phyloP scores from a whole-genome alignment of 2,888 invertebrate genomes.

The Drepanosiphum platanoidis region DNA sequence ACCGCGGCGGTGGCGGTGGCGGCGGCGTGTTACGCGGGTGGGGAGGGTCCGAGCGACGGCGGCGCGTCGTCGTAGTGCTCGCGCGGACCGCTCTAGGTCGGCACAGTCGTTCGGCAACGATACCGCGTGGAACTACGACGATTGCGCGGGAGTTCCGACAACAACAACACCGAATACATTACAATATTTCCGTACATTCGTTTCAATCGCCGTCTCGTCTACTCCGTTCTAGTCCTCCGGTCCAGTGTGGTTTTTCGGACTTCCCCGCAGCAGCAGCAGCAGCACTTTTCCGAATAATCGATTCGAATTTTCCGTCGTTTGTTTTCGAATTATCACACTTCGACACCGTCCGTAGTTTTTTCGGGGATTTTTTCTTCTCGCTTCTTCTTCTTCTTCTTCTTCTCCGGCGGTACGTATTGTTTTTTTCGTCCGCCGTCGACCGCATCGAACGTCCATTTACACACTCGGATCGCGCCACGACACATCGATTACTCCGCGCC shows the following conservation, averaged over 20 bases:
- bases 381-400: too few relatives aligned
- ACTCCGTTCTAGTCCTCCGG: background rate
- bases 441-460: background rate
- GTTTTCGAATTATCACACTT: too few relatives aligned
- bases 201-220: too few relatives aligned
- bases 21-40: conserved; percentile 14
- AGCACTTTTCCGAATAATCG: too few relatives aligned
- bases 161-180: too few relatives aligned
- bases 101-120: conserved; percentile 54
- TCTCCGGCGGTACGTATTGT: too few relatives aligned
- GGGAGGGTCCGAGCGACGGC: conserved; percentile 16
- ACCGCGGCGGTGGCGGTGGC: conserved; percentile 6
- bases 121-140: conserved; percentile 42
- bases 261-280: too few relatives aligned
- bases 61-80: conserved; percentile 21
- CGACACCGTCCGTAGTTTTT: too few relatives aligned
- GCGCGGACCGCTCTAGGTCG: background rate
- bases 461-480: background rate
- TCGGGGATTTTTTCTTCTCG: too few relatives aligned
- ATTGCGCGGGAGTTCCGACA: conserved; percentile 37
- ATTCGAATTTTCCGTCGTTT: background rate
- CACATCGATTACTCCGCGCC: background rate
- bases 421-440: background rate
- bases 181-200: too few relatives aligned
- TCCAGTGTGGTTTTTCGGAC: too few relatives aligned